A percentile compares a stretch with the other conserved stretches of the same genome.
Conservation (phyloP, 2,888 invertebrate species). For the Allygus modestus region DNA sequence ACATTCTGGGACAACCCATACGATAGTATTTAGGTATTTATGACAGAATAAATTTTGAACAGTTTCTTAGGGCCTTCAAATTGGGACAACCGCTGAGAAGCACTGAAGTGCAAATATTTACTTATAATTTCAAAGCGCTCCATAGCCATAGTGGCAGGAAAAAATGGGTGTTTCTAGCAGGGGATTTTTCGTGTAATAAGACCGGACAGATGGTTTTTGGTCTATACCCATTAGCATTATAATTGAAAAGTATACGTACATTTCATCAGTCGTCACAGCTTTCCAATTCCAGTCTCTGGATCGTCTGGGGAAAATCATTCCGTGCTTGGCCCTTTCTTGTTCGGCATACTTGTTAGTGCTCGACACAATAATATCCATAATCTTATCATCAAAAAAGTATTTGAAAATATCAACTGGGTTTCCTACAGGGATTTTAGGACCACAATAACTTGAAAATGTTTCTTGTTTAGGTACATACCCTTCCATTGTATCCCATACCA, state of each 20-base stretch:
- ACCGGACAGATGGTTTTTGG: constrained; percentile 8
- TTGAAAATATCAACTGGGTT: constrained; percentile 2
- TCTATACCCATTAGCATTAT: constrained; percentile 29
- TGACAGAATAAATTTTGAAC: constrained; percentile 27
- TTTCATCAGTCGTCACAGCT: neutral
- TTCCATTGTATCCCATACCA: constrained; percentile 37
- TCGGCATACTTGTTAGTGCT: constrained; percentile 18
- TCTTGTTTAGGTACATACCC: neutral
- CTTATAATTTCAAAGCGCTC: constrained; percentile 30
- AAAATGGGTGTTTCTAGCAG: constrained; percentile 21
- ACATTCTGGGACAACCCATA: constrained; percentile 50
- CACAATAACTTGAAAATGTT: constrained; percentile 1
- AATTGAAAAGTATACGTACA: constrained; percentile 10
- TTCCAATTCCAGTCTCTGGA: constrained; percentile 24
- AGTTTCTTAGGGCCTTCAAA: constrained; percentile 13
- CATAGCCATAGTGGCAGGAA: constrained; percentile 28
- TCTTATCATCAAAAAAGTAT: neutral
- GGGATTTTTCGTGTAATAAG: constrained; percentile 15
- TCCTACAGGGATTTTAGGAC: neutral
- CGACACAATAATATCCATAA: neutral
- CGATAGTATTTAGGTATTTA: constrained; percentile 1
- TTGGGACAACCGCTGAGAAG: neutral
- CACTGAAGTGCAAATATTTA: constrained; percentile 42
- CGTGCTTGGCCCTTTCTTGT: neutral
- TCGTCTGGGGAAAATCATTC: neutral